Conservation (phyloP, 2,113 vertebrate genomes). For the Pleuronectes platessa region DNA sequence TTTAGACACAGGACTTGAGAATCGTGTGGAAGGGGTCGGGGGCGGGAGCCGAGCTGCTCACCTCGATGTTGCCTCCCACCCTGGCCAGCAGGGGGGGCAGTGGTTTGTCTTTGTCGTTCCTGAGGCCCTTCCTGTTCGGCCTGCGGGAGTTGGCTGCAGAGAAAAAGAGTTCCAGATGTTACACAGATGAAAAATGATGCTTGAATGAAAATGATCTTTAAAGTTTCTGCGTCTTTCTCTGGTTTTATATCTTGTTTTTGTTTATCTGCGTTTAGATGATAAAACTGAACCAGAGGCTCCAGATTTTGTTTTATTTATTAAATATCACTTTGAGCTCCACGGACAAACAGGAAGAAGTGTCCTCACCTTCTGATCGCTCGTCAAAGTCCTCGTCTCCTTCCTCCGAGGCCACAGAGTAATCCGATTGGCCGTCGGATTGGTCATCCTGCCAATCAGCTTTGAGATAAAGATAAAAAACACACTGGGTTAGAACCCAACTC, state of each 20-base stretch:
- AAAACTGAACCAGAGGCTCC: neutral
- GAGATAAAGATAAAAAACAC: neutral
- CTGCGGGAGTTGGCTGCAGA: constrained; percentile 89
- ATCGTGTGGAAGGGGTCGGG: neutral
- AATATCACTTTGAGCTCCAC: no score
- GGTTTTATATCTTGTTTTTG: neutral
- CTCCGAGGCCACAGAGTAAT: constrained; percentile 97
- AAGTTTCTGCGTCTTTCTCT: neutral
- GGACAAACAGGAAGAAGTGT: neutral
- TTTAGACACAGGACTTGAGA: neutral
- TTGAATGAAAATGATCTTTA: no score
- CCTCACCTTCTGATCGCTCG: constrained; percentile 91
- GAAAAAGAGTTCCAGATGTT: constrained; percentile 5
- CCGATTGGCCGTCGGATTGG: constrained; percentile 97
- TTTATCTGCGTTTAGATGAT: neutral
- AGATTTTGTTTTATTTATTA: neutral
- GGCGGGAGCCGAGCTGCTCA: constrained; percentile 37
- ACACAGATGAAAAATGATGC: neutral
- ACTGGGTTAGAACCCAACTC: neutral
- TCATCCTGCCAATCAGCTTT: constrained; percentile 96
- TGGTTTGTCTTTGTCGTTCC: constrained; percentile 97
- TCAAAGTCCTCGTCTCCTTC: constrained; percentile 98
- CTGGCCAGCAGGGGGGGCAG: constrained; percentile 97
- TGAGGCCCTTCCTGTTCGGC: constrained; percentile 94
- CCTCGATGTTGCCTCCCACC: constrained; percentile 98